Conservation (phyloP, 2,888 invertebrate species). For the Thymelicus lineola region DNA sequence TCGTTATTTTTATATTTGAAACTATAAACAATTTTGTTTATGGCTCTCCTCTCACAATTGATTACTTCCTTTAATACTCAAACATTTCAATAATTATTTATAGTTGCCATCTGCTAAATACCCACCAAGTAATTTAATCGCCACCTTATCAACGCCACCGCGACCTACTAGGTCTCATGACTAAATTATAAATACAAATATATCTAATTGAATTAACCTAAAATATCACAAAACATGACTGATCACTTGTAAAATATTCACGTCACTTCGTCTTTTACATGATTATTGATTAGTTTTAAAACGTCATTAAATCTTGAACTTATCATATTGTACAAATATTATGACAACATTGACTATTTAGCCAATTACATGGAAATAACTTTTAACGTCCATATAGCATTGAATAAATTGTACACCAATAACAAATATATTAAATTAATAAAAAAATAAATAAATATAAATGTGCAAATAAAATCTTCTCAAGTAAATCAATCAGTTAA, state of each 20-base stretch:
- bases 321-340: neutral
- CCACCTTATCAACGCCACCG: neutral
- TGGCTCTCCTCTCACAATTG: too few species aligned
- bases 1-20: too few species aligned
- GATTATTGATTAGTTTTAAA: neutral
- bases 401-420: slow-evolving; percentile 9
- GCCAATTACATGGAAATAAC: neutral
- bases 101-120: too few species aligned
- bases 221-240: slow-evolving; percentile 78
- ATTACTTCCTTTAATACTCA: too few species aligned
- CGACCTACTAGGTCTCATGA: slow-evolving; percentile 35
- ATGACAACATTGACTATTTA: neutral
- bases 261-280: slow-evolving; percentile 9
- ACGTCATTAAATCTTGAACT: slow-evolving; percentile 9
- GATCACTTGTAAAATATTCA: slow-evolving; percentile 52
- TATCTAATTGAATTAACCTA: slow-evolving; percentile 60
- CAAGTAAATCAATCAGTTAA: slow-evolving; percentile 26
- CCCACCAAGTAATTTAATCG: too few species aligned
- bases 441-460: slow-evolving; percentile 1
- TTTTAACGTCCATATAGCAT: neutral
- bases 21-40: too few species aligned
- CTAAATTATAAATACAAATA: slow-evolving; percentile 47
- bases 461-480: neutral
- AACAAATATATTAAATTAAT: slow-evolving; percentile 9
- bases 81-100: too few species aligned